Base-by-base conservation (phyloP, 2,888 invertebrate species). In the Luperina testacea region DNA sequence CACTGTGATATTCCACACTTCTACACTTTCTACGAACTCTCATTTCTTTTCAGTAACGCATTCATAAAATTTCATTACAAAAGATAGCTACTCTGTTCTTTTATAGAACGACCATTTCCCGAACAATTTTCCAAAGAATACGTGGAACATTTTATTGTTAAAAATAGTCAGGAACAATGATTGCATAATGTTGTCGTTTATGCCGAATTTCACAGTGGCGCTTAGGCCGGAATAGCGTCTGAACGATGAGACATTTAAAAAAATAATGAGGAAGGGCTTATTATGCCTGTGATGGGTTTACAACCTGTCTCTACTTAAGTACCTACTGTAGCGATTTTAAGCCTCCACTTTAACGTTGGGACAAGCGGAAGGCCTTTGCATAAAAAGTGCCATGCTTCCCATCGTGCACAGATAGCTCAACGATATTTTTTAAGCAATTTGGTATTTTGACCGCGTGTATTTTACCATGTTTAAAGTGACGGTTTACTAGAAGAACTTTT, bases 11-110 rank as follows among this genome's bases (percentile, higher is more conserved):
- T 32, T 78, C 17, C 51, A 75, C 72, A 79, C 51, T 80, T 59
- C 45, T 72, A 83, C 69, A 70, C 59, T 68, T 77, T n/a, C n/a
- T n/a, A 67, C 38, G 64, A 53, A 59, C 69, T 72, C n/a, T 42
- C 72, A 72, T 72, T 69, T 78, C 75, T 75, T 73, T 78, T 79
- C 59, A 75, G 38, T 45, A 67, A 75, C 65, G 84, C 87, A 83
- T 86, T 87, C 84, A 84, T 87, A 84, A 84, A 84, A 79, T 79
- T 87, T 79, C 80, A 87, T 87, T 87, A 71, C 75, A 71, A 68
- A 51, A 80, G 84, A 87, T 87, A 87, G 80, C 75, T 57, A 42
- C 32, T 84, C 48, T 61, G 75, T 74, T 83, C 83, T 80, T 75
- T 72, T 84, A 45, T 72, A 87, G 76, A 80, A 77, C 51, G 27